A percentile compares a stretch with the other conserved stretches of the same genome.
Conservation (phyloP, 2,113 vertebrate genomes). For the Crotophaga sulcirostris region DNA sequence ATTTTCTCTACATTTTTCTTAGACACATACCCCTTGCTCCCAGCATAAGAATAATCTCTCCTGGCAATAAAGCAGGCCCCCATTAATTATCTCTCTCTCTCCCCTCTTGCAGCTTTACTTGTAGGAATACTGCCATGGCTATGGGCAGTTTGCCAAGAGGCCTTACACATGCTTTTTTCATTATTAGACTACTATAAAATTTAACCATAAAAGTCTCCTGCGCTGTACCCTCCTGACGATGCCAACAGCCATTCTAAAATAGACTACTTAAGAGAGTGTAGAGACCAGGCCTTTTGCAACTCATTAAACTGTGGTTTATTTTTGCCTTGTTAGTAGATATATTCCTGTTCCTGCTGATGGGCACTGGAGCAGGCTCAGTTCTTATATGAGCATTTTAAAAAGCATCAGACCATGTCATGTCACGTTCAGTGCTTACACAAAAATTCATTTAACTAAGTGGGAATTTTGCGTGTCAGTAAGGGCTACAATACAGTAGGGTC, state of each 20-base stretch:
- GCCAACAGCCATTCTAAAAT: conserved; percentile 62
- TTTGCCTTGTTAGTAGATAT: conserved; percentile 35
- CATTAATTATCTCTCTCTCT: conserved; percentile 52
- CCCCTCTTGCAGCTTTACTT: conserved; percentile 6
- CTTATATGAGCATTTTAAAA: not conserved
- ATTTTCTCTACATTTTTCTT: conserved; percentile 41
- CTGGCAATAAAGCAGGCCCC: conserved; percentile 23
- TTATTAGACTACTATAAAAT: conserved; percentile 66
- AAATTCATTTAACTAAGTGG: not conserved
- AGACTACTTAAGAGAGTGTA: conserved; percentile 13
- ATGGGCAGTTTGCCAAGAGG: conserved; percentile 58
- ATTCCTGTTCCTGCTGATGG: not conserved
- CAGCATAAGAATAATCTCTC: conserved; percentile 31
- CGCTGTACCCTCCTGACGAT: not conserved
- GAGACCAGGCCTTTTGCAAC: conserved; percentile 43
- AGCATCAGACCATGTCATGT: not conserved
- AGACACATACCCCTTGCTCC: not conserved
- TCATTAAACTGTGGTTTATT: conserved; percentile 51
- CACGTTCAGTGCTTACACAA: not conserved
- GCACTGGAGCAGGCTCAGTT: not conserved
- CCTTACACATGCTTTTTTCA: conserved; percentile 57
- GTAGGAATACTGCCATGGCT: conserved; percentile 6
- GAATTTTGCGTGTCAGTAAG: not conserved
- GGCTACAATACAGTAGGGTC: not conserved
- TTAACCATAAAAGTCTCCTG: conserved; percentile 69